Base-by-base conservation (phyloP, 2,888 invertebrate species). In the Agonopterix heracliana region DNA sequence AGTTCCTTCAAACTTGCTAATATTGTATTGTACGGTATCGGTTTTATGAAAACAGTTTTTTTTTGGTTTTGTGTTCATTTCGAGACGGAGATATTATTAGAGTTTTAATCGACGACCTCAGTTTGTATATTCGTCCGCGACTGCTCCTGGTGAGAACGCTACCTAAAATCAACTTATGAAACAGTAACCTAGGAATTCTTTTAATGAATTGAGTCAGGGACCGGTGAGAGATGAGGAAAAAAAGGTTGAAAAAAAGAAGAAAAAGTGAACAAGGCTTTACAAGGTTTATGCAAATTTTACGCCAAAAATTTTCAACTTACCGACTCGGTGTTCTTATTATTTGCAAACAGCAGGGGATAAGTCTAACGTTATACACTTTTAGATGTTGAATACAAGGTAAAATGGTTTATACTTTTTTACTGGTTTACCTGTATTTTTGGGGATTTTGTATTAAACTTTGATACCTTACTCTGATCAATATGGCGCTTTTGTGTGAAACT, bases 281-380 rank as follows among this genome's bases (percentile, higher is more conserved):
- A 68, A 79, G 81, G 80, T 81, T 84, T 86, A 87, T 84, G 86
- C 70, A 80, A 86, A 87, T 86, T 81, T 79, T 68, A 77, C 76
- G 78, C 68, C 71, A 74, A 26, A 74, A 72, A 57, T 77, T 81
- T 83, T 81, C 71, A 78, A 82, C 78, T 85, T 80, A 59, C 74
- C 71, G 17, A 17, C 71, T 78, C 70, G 74, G 73, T 77, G 77
- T 76, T 79, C 78, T 81, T 83, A 79, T 83, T 81, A 79, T 81
- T 82, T 81, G 72, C 69, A 69, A 83, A 81, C 80, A 83, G 74
- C 78, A 62, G 70, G 67, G 74, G 72, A 11, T 38, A 38, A 38
- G 11, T 38, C n/a, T 38, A 38, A 38, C 11, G n/a, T n/a, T 38
- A 38, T n/a, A n/a, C n/a, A 38, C 38, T 10, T 11, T 38, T 38